phyloP scores from a whole-genome alignment of 2,113 vertebrate genomes.

The cat (Felis catus) region F.catus_Fca126_mat1.0 CM031414.1:20961001-20961500 shows the following conservation, averaged over 20 bases:
- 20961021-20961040: constrained; percentile 32
- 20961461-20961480: neutral
- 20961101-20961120: neutral
- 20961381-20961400: neutral
- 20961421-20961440: neutral
- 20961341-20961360: neutral
- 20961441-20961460: neutral
- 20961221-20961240: neutral
- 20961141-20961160: neutral
- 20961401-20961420: too few relatives aligned
- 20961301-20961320: neutral
- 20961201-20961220: neutral
- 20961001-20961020: neutral
- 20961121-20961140: neutral
- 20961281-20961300: neutral
- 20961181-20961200: neutral
- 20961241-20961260: neutral
- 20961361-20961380: neutral
- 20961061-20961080: constrained; percentile 32
- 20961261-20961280: accelerated
- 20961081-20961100: neutral
- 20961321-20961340: neutral
- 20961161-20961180: constrained; percentile 7
- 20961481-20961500: neutral
- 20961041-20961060: constrained; percentile 45